phyloP scores from a whole-genome alignment of 2,113 vertebrate species.

The Alligator mississippiensis region DNA sequence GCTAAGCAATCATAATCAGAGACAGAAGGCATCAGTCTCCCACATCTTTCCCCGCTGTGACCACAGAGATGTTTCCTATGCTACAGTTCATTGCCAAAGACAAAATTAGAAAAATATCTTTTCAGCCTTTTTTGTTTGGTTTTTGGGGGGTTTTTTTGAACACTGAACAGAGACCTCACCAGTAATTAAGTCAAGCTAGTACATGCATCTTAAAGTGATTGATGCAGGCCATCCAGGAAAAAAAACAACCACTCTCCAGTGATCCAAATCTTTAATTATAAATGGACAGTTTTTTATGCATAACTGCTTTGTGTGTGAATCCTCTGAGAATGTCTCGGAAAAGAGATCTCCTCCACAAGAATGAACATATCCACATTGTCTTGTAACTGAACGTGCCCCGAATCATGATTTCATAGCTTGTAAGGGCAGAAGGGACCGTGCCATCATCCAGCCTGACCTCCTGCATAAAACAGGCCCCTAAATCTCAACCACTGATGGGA shows the following conservation, averaged over 20 bases:
- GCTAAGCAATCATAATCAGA: not conserved
- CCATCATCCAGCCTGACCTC: not conserved
- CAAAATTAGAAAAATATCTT: not conserved
- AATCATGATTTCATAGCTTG: not conserved
- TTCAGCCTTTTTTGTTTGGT: not conserved
- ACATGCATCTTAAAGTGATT: accelerated
- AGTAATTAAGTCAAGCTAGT: not conserved
- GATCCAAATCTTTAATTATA: not conserved
- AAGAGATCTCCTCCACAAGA: not conserved
- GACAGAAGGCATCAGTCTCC: not conserved
- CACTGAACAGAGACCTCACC: not conserved
- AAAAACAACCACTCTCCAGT: not conserved
- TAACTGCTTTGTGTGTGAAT: not conserved
- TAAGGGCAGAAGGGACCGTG: not conserved
- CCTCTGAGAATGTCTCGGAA: not conserved
- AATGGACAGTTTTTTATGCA: not conserved
- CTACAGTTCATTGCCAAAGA: not conserved
- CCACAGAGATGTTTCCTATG: accelerated
- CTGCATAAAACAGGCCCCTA: not conserved
- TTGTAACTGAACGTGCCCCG: not conserved
- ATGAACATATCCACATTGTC: not conserved
- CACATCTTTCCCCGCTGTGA: not conserved
- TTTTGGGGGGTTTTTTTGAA: too few species aligned
- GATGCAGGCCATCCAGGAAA: not conserved
- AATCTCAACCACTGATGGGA: too few species aligned